These are phyloP conservation scores for Solea senegalensis DNA, from an alignment of 2,113 vertebrate genomes.

Conservation along the genomic window DNA sequence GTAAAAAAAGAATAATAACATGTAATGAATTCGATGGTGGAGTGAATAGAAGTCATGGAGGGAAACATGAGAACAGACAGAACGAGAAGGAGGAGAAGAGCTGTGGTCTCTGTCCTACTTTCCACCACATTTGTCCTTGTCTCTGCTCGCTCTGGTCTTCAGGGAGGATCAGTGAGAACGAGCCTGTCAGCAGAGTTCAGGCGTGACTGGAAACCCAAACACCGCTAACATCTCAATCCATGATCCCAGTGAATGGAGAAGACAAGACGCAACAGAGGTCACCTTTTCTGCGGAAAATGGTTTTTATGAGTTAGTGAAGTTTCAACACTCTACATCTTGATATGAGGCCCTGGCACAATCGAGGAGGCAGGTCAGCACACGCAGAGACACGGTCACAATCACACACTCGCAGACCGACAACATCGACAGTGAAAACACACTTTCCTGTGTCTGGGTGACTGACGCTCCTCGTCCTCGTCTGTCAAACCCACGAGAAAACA, in stretches of 20 bases:
- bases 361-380: conserved; percentile 22
- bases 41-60: neutral
- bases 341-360: conserved; percentile 9
- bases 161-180: conserved; percentile 57
- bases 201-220: conserved; percentile 25
- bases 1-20: no score
- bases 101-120: conserved; percentile 61
- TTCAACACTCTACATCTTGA: conserved; percentile 16
- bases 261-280: neutral
- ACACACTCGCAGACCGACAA: conserved; percentile 4
- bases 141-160: conserved; percentile 44
- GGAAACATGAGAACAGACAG: neutral
- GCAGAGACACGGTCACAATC: conserved; percentile 6
- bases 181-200: conserved; percentile 52
- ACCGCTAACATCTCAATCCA: neutral
- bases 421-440: conserved; percentile 1
- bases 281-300: neutral
- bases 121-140: conserved; percentile 20
- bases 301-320: conserved; percentile 32
- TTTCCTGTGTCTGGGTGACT: neutral
- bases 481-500: neutral
- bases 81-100: neutral
- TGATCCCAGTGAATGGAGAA: neutral
- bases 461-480: no score
- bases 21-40: no score